These are phyloP conservation scores for Axea sp. DNA, from an alignment of 2,888 invertebrate species.

Conservation along the genomic window DNA sequence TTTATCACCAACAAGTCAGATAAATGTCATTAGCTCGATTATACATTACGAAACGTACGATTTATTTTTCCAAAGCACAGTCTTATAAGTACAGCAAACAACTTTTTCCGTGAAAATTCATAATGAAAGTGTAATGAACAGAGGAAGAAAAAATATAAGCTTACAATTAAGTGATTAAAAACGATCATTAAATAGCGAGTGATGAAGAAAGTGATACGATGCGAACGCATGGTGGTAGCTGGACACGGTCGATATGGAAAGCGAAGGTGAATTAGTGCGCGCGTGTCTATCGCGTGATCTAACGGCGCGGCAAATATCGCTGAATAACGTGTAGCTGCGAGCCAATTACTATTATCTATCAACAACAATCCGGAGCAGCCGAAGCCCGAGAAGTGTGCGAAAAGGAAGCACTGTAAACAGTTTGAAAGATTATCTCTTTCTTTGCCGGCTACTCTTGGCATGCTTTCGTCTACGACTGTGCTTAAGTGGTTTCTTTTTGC, in stretches of 20 bases:
- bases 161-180: slow-evolving; percentile 34
- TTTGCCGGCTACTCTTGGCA: background rate
- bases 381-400: slow-evolving; percentile 57
- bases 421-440: slow-evolving; percentile 54
- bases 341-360: slow-evolving; percentile 59
- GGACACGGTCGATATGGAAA: slow-evolving; percentile 36
- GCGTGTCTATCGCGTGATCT: slow-evolving; percentile 33
- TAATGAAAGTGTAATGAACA: slow-evolving; percentile 12
- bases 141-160: slow-evolving; percentile 13
- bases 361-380: slow-evolving; percentile 52
- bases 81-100: no score
- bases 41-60: no score
- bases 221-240: background rate
- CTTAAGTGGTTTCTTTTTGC: slow-evolving; percentile 22
- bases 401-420: slow-evolving; percentile 62
- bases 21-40: no score
- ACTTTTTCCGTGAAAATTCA: no score
- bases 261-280: slow-evolving; percentile 56
- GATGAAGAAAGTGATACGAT: slow-evolving; percentile 52
- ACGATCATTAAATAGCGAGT: slow-evolving; percentile 42
- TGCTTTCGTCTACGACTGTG: slow-evolving; percentile 24
- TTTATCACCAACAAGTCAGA: no score
- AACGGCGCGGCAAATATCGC: slow-evolving; percentile 40
- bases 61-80: no score
- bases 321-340: slow-evolving; percentile 57